Percentiles rank a stretch among this genome's conserved stretches.
Conservation (phyloP, 1,140 invertebrate genomes). For the Listronotus oregonensis region DNA sequence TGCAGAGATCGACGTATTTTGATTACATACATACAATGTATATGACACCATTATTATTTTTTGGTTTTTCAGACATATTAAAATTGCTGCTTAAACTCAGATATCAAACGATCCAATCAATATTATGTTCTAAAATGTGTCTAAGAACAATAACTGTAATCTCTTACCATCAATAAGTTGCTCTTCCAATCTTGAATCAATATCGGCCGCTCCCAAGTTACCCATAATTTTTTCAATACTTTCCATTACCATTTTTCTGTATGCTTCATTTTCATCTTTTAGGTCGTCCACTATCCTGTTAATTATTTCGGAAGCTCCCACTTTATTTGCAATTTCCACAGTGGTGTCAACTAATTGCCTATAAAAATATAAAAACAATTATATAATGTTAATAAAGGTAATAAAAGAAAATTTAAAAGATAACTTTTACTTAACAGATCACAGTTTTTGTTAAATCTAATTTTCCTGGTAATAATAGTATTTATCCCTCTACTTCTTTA, state of each 20-base stretch:
- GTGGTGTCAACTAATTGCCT: constrained; percentile 98
- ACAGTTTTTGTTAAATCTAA: too few species aligned
- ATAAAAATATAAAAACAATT: background rate
- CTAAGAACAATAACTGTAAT: too few species aligned
- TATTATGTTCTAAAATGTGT: too few species aligned
- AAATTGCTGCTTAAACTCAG: too few species aligned
- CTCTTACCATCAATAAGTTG: constrained; percentile 91
- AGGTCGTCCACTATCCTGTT: constrained; percentile 98
- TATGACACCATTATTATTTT: too few species aligned
- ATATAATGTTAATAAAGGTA: background rate
- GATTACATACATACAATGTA: too few species aligned
- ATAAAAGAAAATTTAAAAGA: background rate
- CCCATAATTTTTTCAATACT: constrained; percentile 99
- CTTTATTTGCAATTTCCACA: constrained; percentile 99
- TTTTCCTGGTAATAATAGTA: too few species aligned
- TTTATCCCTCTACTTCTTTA: too few species aligned
- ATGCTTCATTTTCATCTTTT: constrained; percentile 99
- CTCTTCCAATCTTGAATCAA: constrained; percentile 96
- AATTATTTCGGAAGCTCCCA: constrained; percentile 98
- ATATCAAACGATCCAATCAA: too few species aligned
- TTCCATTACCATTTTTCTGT: constrained; percentile 99
- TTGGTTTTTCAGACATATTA: too few species aligned
- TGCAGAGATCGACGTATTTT: too few species aligned
- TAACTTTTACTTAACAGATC: too few species aligned
- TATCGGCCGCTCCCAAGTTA: constrained; percentile 95